Conservation (phyloP, 2,113 vertebrate species). For the Struthio camelus region DNA sequence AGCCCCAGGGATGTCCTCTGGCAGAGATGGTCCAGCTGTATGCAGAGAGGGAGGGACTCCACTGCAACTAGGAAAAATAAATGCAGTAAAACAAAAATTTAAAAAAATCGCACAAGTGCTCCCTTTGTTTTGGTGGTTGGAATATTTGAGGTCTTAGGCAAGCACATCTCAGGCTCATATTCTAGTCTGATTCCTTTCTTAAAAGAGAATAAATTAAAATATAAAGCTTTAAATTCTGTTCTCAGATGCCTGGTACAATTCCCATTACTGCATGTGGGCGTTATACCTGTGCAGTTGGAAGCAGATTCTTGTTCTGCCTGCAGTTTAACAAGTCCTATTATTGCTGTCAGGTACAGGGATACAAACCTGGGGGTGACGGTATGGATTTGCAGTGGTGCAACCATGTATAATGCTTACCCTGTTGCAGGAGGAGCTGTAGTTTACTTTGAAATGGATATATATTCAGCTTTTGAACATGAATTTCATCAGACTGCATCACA, state of each 20-base stretch:
- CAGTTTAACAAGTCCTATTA: neutral
- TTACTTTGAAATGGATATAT: neutral
- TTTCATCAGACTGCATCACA: conserved; percentile 26
- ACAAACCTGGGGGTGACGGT: neutral
- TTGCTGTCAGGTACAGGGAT: neutral
- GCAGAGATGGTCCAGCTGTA: conserved; percentile 34
- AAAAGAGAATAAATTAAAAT: conserved; percentile 22
- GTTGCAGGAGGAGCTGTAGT: neutral
- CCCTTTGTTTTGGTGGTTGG: conserved; percentile 3
- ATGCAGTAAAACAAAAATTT: neutral
- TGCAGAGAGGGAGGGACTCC: neutral
- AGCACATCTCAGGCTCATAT: neutral
- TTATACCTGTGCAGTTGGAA: neutral
- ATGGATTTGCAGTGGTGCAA: neutral
- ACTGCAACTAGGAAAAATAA: neutral
- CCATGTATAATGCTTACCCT: neutral
- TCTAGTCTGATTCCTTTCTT: conserved; percentile 1
- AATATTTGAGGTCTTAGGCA: neutral
- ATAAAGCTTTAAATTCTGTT: neutral
- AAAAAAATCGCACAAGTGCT: neutral
- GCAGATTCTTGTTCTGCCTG: neutral
- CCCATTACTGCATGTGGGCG: neutral
- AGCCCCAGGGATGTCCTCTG: conserved; percentile 60
- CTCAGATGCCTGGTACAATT: neutral
- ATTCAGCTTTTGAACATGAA: neutral